Evolutionary conservation across 2,888 invertebrate genomes (phyloP), one percentile per base, ranked within the genome.

Genomic region (Melieria picta): DNA sequence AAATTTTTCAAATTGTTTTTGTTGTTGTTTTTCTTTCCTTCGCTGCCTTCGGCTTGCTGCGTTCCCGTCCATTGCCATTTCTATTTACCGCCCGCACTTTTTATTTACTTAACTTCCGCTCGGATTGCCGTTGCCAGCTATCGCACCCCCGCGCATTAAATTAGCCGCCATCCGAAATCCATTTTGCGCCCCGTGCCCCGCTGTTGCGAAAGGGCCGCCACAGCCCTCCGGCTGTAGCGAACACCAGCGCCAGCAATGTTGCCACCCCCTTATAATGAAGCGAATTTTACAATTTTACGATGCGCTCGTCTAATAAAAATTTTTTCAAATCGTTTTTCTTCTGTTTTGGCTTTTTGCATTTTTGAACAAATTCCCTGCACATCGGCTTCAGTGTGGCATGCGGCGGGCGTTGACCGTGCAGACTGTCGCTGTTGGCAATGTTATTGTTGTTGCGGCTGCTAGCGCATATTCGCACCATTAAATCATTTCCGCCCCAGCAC

Each of bases 1-100:
- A 76, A 78, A 76, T 77, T 78, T 76, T 78, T 69, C 67, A 75
- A 76, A 75, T 68, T 67, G 65, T 65, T 70, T 30, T 30, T 30
- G 30, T 30, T 30, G 9, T 11, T 50, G 9, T 50, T 50, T 50
- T 10, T 50, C 11, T 1, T 9, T 50, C 50, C 30, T 30, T 30
- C 30, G 2, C 30, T 48, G 43, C 50, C 52, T 67, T 52, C 67
- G 43, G 60, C 58, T 67, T 61, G 42, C 67, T 58, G 46, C 60
- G 16, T 9, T 42, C 42, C 13, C 45, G 13, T 16, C 6, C 42
- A 45, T 16, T n/a, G 45, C 30, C 30, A 30, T 30, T 30, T 30
- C 30, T 30, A 30, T 30, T 30, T 30, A 30, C 30, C 30, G 30
- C 30, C 30, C 30, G 11, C 9, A n/a, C 5, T 7, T 52, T n/a